Conservation (phyloP, 1,140 invertebrate genomes). For the Drosophila navojoa region DNA sequence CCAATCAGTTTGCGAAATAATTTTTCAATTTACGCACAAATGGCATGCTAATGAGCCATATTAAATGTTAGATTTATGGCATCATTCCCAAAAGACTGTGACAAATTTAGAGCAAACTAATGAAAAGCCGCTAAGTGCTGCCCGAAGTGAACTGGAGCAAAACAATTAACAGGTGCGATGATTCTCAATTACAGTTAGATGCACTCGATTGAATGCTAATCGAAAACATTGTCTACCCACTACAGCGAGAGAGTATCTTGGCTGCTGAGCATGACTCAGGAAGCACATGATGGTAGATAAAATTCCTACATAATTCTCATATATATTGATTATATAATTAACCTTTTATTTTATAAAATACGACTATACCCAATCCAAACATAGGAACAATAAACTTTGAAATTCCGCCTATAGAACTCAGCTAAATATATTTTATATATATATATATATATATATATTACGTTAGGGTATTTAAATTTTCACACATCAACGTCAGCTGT, state of each 20-base stretch:
- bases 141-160: slow-evolving; percentile 49
- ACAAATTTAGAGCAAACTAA: slow-evolving; percentile 41
- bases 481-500: background rate
- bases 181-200: slow-evolving; percentile 67
- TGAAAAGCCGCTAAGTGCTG: slow-evolving; percentile 52
- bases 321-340: too few species aligned
- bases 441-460: too few species aligned
- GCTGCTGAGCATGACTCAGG: background rate
- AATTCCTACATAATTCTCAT: background rate
- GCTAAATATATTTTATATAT: too few species aligned
- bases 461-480: slow-evolving; percentile 24
- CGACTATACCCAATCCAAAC: too few species aligned
- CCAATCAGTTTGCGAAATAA: slow-evolving; percentile 37
- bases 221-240: slow-evolving; percentile 27
- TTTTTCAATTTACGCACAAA: slow-evolving; percentile 53
- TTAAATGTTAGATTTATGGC: slow-evolving; percentile 24
- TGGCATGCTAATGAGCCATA: slow-evolving; percentile 44
- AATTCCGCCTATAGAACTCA: too few species aligned
- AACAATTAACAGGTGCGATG: slow-evolving; percentile 68
- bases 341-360: too few species aligned
- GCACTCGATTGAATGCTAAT: slow-evolving; percentile 77
- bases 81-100: slow-evolving; percentile 6
- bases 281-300: background rate
- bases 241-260: too few species aligned
- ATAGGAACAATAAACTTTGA: too few species aligned